Evolutionary conservation across 1,140 invertebrate genomes (phyloP).

Genomic region (Drosophila lacteicornis): DNA sequence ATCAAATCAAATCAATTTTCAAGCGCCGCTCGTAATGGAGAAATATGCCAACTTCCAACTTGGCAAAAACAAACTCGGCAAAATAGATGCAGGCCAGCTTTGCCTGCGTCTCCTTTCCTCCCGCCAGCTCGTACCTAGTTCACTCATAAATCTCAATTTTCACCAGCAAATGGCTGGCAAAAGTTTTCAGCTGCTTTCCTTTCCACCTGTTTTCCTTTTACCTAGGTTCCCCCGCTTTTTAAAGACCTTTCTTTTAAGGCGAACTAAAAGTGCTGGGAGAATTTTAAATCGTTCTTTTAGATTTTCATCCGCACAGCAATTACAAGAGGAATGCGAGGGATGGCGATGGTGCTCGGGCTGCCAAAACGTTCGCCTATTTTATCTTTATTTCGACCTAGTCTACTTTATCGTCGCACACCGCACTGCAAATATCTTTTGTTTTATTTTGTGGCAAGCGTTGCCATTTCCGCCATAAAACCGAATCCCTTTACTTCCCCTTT

Average conservation of each 20-base stretch:
- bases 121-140: conserved; percentile 12
- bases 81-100: conserved; percentile 53
- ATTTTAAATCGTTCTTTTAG: conserved; percentile 55
- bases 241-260: conserved; percentile 27
- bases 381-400: conserved; percentile 81
- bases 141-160: conserved; percentile 62
- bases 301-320: conserved; percentile 68
- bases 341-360: neutral
- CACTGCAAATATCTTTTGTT: conserved; percentile 69
- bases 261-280: conserved; percentile 32
- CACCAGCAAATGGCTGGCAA: conserved; percentile 60
- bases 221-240: conserved; percentile 20
- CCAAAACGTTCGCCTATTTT: conserved; percentile 71
- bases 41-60: conserved; percentile 75
- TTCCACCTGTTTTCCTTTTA: conserved; percentile 51
- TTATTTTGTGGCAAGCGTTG: conserved; percentile 81
- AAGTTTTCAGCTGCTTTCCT: conserved; percentile 55
- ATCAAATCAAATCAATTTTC: conserved; percentile 82
- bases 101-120: conserved; percentile 11
- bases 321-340: conserved; percentile 43
- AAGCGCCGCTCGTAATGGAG: conserved; percentile 72
- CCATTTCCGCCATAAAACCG: conserved; percentile 77
- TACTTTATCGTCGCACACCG: conserved; percentile 70
- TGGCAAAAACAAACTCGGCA: conserved; percentile 58
- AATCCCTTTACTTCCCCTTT: conserved; percentile 29